Evolutionary conservation across 1,140 invertebrate genomes (phyloP).

Genomic region (Idris sp.): DNA sequence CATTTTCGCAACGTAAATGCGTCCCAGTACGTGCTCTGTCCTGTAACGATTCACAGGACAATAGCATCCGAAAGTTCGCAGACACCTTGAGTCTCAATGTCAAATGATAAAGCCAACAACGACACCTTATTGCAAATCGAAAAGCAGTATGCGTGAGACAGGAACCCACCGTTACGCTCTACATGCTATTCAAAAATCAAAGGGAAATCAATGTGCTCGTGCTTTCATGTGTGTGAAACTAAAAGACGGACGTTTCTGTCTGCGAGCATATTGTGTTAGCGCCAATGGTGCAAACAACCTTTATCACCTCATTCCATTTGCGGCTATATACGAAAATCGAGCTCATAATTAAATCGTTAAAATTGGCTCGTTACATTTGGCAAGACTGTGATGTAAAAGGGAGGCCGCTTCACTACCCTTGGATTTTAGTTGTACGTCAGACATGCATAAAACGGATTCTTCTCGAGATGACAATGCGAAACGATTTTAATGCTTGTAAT

Average conservation of each 20-base stretch:
- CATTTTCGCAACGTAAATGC: constrained; percentile 37
- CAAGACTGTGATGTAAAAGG: constrained; percentile 56
- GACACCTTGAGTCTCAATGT: constrained; percentile 51
- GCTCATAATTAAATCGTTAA: constrained; percentile 76
- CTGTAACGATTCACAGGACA: constrained; percentile 55
- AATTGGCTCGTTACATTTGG: constrained; percentile 68
- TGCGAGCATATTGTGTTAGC: constrained; percentile 71
- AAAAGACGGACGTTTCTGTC: constrained; percentile 59
- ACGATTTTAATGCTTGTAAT: constrained; percentile 51
- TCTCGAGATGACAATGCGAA: constrained; percentile 56
- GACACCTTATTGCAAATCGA: constrained; percentile 68
- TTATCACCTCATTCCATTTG: constrained; percentile 55
- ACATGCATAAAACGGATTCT: constrained; percentile 43
- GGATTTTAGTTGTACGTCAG: constrained; percentile 19
- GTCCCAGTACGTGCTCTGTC: constrained; percentile 10
- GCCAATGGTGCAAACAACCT: constrained; percentile 73
- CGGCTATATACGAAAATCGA: constrained; percentile 43
- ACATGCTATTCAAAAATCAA: no score
- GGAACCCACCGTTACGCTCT: constrained; percentile 33
- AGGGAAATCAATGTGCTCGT: constrained; percentile 4
- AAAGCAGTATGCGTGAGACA: constrained; percentile 32
- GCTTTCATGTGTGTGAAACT: constrained; percentile 48
- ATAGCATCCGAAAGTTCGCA: constrained; percentile 63
- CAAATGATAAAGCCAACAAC: constrained; percentile 55
- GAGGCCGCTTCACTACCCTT: constrained; percentile 32